phyloP scores from a whole-genome alignment of 2,113 vertebrate species.

The Peromyscus californicus region DNA sequence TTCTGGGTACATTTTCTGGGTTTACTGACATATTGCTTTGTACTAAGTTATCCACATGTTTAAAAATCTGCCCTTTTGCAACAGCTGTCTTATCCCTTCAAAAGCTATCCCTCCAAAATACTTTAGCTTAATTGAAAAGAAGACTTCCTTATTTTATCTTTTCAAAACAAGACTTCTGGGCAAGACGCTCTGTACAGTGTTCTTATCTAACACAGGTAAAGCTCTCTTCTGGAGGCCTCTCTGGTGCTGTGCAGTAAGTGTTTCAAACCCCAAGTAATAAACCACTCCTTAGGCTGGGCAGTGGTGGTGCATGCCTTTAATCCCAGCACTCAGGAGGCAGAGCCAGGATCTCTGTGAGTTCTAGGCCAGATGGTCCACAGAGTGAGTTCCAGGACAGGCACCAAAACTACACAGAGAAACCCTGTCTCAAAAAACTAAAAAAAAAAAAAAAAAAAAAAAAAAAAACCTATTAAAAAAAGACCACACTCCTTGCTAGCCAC shows the following conservation, averaged over 20 bases:
- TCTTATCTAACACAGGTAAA: neutral
- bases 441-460: too few species aligned
- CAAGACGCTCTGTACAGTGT: neutral
- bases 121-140: constrained; percentile 41
- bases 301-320: too few species aligned
- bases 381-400: too few species aligned
- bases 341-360: too few species aligned
- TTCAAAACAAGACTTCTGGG: constrained; percentile 43
- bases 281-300: too few species aligned
- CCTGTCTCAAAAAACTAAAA: too few species aligned
- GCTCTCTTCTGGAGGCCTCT: constrained; percentile 8
- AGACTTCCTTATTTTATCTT: constrained; percentile 37
- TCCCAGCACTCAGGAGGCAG: too few species aligned
- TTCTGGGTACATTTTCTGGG: constrained; percentile 23
- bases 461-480: too few species aligned
- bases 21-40: constrained; percentile 12
- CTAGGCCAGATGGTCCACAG: too few species aligned
- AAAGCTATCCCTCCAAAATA: constrained; percentile 36
- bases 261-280: neutral
- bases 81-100: constrained; percentile 16
- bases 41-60: neutral
- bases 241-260: neutral
- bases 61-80: neutral
- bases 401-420: too few species aligned
- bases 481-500: neutral